Evolutionary conservation across 30 jellyfish, hydroid and myxozoan species (phyloP).

Genomic region (Catostylus mosaicus): DNA sequence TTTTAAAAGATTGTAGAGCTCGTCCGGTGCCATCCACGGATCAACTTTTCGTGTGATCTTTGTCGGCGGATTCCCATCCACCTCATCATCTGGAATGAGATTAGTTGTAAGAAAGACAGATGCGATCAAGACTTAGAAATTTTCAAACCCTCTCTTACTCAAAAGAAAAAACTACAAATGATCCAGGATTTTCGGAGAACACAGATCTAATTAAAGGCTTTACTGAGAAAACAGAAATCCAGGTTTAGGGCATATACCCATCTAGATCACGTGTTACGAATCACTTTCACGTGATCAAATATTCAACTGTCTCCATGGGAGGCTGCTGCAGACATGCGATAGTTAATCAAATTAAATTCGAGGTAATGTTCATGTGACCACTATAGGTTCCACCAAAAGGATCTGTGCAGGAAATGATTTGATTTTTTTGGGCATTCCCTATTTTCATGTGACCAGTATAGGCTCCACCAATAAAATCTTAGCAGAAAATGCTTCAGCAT

Average conservation of each 20-base stretch:
- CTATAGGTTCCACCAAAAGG: too few species aligned
- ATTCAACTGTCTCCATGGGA: too few species aligned
- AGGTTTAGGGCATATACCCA: background rate
- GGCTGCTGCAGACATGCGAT: too few species aligned
- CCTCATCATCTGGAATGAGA: background rate
- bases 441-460: background rate
- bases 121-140: background rate
- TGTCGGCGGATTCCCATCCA: conserved; percentile 6
- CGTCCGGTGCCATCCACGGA: conserved; percentile 64
- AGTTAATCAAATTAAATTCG: too few species aligned
- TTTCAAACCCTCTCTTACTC: background rate
- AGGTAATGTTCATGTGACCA: too few species aligned
- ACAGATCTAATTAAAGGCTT: background rate
- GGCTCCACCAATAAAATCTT: background rate
- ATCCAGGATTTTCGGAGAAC: background rate
- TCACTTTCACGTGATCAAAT: too few species aligned
- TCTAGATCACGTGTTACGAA: background rate
- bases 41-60: conserved; percentile 26
- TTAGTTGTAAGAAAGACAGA: background rate
- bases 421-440: background rate
- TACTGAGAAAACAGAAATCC: background rate
- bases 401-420: too few species aligned
- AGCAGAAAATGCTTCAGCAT: background rate
- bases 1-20: conserved; percentile 71
- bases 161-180: background rate